Evolutionary conservation across 1,140 invertebrate species (phyloP), one percentile per base, ranked within the genome.

Genomic region (Drosophila mauritiana): DNA sequence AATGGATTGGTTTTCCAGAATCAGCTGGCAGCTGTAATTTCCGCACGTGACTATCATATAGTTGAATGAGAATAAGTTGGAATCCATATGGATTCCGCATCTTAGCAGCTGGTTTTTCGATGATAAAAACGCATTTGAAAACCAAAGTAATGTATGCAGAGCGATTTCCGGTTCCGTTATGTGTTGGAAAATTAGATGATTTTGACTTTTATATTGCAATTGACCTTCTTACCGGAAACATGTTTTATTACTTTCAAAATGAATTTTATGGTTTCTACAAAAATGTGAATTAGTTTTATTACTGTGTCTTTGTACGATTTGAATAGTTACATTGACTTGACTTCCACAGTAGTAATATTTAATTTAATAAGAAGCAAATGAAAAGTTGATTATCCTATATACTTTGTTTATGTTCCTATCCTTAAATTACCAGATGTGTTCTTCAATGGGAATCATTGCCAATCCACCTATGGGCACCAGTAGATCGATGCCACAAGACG

Each of bases 1-100:
- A 52, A 52, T 20, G 49, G 3, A 10, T 52, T 3, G 36, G 49
- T 52, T 52, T 51, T 36, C 31, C 49, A 13, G 27, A 52, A 52
- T 52, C 49, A 34, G 5, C n/a, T 17, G 31, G 31, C 49, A 52
- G 49, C 49, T 52, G 49, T 36, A 4, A 17, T 20, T 52, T 52
- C 15, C 49, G 49, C 49, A 52, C 49, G 49, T 52, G 49, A 52
- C 49, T 52, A 12, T 36, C 17, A 52, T 52, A 52, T 36, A 34
- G 15, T 36, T 20, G 31, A 17, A 52, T 36, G 11, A 36, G 49
- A 36, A 36, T 36, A 52, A 36, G 15, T 52, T 52, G 5, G 49
- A 12, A 20, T 36, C 11, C 20, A 17, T 2, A 52, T 22, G 49
- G 11, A 36, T 13, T 51, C 10, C 17, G 15, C 31, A 1, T 4